Evolutionary conservation across 1,140 invertebrate species (phyloP).

Genomic region (Chironomus striatipennis): DNA sequence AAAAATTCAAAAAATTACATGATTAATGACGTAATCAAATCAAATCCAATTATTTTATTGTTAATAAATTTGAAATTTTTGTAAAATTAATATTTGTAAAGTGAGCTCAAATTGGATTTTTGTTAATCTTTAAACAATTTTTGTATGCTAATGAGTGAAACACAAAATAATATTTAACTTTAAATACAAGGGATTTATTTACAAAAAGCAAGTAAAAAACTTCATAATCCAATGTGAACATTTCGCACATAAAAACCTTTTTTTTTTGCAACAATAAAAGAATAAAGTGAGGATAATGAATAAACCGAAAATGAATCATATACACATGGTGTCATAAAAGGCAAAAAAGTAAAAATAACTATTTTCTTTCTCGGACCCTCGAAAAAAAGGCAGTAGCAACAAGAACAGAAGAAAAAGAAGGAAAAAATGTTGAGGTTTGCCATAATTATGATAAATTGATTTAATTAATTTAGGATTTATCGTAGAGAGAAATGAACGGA

Average conservation of each 20-base stretch:
- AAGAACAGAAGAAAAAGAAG: too few relatives aligned
- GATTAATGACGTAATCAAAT: too few relatives aligned
- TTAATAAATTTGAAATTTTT: too few relatives aligned
- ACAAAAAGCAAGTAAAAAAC: not conserved
- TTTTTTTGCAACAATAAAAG: not conserved
- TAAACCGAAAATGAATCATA: not conserved
- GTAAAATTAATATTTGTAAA: too few relatives aligned
- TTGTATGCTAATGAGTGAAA: too few relatives aligned
- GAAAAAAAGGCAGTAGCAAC: not conserved
- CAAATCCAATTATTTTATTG: too few relatives aligned
- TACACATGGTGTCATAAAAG: not conserved
- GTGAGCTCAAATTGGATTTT: too few relatives aligned
- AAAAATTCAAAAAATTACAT: too few relatives aligned
- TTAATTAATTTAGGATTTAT: conserved; percentile 23
- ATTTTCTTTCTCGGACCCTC: not conserved
- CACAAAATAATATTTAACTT: too few relatives aligned
- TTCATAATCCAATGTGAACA: not conserved
- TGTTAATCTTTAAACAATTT: too few relatives aligned
- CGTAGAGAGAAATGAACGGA: not conserved
- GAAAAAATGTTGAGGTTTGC: conserved; percentile 19
- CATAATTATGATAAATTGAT: conserved; percentile 24
- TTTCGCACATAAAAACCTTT: too few relatives aligned
- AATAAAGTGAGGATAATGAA: not conserved
- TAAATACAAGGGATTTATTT: not conserved
- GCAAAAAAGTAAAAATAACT: not conserved